These are phyloP conservation scores for Aradus depressus DNA, from an alignment of 2,888 invertebrate genomes.

Conservation along the genomic window DNA sequence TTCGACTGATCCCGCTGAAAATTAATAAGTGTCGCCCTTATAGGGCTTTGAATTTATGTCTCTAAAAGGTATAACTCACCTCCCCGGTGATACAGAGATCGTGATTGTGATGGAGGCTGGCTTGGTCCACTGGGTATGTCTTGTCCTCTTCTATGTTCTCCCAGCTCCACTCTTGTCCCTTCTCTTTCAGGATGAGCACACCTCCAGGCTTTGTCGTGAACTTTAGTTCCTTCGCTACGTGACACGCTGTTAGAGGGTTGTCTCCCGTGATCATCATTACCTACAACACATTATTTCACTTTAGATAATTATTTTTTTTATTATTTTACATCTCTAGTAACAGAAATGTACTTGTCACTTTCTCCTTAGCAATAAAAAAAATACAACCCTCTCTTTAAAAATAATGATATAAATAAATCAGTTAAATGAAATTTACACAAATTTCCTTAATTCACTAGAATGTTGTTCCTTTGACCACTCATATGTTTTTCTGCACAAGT, in stretches of 20 bases:
- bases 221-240: constrained; percentile 86
- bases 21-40: too few relatives aligned
- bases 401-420: too few relatives aligned
- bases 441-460: too few relatives aligned
- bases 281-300: constrained; percentile 36
- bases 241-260: constrained; percentile 96
- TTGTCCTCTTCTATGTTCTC: constrained; percentile 58
- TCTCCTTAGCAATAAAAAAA: too few relatives aligned
- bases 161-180: constrained; percentile 56
- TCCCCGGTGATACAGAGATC: constrained; percentile 95
- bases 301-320: constrained; percentile 12
- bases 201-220: constrained; percentile 64
- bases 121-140: constrained; percentile 43
- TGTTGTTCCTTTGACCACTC: too few relatives aligned
- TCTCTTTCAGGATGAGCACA: constrained; percentile 50
- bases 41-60: too few relatives aligned
- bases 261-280: constrained; percentile 99
- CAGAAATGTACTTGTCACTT: too few relatives aligned
- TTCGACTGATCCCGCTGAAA: too few relatives aligned
- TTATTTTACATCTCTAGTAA: too few relatives aligned
- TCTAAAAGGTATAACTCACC: constrained; percentile 36
- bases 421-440: too few relatives aligned
- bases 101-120: constrained; percentile 55
- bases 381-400: too few relatives aligned
- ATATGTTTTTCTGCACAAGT: too few relatives aligned